A percentile compares a stretch with the other conserved stretches of the same genome.
Evolutionary conservation across 2,888 invertebrate species (phyloP).

Genomic region (Acrobasis suavella): DNA sequence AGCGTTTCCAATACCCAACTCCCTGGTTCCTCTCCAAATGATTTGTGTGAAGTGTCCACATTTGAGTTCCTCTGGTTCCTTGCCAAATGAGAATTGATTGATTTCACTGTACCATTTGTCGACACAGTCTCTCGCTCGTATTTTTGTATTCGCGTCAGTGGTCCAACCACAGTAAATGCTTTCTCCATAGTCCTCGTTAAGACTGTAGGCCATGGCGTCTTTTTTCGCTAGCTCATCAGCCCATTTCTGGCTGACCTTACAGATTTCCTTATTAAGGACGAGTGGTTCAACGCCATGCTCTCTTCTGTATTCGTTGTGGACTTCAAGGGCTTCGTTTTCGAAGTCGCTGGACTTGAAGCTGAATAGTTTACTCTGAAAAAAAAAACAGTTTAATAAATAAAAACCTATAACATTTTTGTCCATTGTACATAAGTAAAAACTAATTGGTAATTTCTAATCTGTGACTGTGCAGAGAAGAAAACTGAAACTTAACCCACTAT

Average conservation of each 20-base stretch:
- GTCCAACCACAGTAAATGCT: constrained; percentile 88
- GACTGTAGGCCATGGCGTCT: constrained; percentile 85
- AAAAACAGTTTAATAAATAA: neutral
- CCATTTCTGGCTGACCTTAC: constrained; percentile 86
- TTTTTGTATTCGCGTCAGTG: constrained; percentile 84
- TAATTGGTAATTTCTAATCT: too few species aligned
- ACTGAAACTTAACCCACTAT: too few species aligned
- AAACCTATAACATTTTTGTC: neutral
- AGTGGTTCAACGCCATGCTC: constrained; percentile 75
- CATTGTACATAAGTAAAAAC: too few species aligned
- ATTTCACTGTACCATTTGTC: constrained; percentile 91
- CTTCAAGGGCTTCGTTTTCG: constrained; percentile 68
- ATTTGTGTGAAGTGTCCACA: constrained; percentile 90
- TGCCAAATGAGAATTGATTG: constrained; percentile 86
- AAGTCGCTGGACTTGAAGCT: constrained; percentile 65
- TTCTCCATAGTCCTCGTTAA: constrained; percentile 85
- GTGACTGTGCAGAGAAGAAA: too few species aligned
- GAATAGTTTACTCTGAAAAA: constrained; percentile 69
- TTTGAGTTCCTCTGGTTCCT: constrained; percentile 84
- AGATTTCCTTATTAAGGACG: constrained; percentile 84
- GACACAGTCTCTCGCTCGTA: constrained; percentile 86
- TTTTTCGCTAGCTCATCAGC: constrained; percentile 85
- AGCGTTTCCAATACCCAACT: constrained; percentile 89
- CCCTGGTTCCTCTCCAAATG: constrained; percentile 89
- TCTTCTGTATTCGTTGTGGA: constrained; percentile 69